Evolutionary conservation across 2,797 vertebrate genomes (phyloP).

Genomic region (Sebastes steindachneri): DNA sequence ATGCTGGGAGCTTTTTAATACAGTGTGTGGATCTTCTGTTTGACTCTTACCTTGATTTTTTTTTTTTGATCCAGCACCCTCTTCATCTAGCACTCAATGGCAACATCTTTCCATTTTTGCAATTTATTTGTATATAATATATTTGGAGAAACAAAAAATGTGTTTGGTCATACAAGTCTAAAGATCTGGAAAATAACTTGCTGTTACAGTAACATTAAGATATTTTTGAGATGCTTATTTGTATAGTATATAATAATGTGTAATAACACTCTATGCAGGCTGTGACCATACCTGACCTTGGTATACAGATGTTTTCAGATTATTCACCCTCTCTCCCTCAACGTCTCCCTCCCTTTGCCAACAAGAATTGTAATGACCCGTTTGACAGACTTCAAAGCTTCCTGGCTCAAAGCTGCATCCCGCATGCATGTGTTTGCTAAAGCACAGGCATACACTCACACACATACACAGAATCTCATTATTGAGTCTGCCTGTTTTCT

Average conservation of each 20-base stretch:
- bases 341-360: constrained; percentile 15
- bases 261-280: neutral
- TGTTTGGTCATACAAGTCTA: neutral
- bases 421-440: constrained; percentile 12
- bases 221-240: neutral
- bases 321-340: neutral
- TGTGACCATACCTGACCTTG: neutral
- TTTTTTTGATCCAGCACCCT: no score
- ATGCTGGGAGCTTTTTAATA: no score
- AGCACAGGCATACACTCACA: constrained; percentile 1
- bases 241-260: neutral
- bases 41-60: no score
- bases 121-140: neutral
- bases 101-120: neutral
- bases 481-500: constrained; percentile 8
- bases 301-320: constrained; percentile 16
- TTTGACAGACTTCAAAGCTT: constrained; percentile 48
- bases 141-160: neutral
- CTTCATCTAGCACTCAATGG: no score
- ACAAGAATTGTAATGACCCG: constrained; percentile 43
- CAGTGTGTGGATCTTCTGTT: no score
- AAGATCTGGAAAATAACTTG: neutral
- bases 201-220: neutral
- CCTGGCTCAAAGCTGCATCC: constrained; percentile 22
- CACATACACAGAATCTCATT: constrained; percentile 22